Base-by-base conservation (phyloP, 2,888 invertebrate species). In the Selenia dentaria region DNA sequence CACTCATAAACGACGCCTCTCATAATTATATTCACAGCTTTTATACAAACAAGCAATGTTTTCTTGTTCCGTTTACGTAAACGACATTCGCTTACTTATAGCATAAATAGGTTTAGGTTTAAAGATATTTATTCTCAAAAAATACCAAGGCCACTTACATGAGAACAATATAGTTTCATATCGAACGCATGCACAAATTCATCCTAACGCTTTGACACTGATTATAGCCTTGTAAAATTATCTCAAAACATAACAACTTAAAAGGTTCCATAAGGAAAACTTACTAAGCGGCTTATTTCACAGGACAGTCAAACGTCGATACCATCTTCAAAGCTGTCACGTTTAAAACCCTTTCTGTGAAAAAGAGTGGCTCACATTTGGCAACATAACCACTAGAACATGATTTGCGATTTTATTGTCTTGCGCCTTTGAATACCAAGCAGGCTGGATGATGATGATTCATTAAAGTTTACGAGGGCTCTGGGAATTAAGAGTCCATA, bases 321-420 rank as follows among this genome's bases (percentile, higher is more conserved):
- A 74, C 47, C 54, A 81, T 78, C 79, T 70, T 49, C 60, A 42
- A 47, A 62, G 59, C 57, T 59, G 65, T 64, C 70, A 70, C 56
- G 59, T 62, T 60, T 56, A 50, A 59, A 60, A 58, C 65, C 68
- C 70, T 74, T 79, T 74, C 68, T 55, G 58, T 65, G 67, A 64
- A 80, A 71, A 65, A 60, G 69, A 63, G 63, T 67, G 71, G 64
- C 53, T 64, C 62, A 67, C 65, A 67, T 41, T 41, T 11, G 27
- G 46, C 27, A 26, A 13, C 26, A 28, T 18, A 69, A 70, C 85
- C 83, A 85, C 66, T 77, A 72, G 65, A 22, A 68, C 72, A 74
- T 82, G 84, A 85, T 79, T 83, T 82, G 83, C 81, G 67, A 77
- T 74, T 75, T 76, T 77, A 78, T 77, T 67, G 74, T 64, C 65